phyloP scores from a whole-genome alignment of 2,797 vertebrate genomes.

The Neoniphon sammara region DNA sequence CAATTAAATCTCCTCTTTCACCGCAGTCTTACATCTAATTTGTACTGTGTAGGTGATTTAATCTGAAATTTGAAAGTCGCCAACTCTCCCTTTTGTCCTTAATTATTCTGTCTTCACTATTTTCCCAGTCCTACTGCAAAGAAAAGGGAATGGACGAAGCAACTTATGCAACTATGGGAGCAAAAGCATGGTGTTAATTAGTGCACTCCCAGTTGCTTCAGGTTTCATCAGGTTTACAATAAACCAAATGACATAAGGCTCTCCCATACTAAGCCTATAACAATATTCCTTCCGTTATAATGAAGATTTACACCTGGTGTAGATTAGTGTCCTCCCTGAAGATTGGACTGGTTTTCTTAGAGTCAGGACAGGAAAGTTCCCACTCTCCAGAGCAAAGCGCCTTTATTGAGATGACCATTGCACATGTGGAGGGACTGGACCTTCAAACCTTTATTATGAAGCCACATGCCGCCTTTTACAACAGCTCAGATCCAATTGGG shows the following conservation, averaged over 20 bases:
- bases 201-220: background rate
- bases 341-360: constrained; percentile 1
- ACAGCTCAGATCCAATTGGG: constrained; percentile 17
- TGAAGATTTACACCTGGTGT: constrained; percentile 5
- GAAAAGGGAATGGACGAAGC: background rate
- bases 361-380: background rate
- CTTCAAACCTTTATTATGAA: background rate
- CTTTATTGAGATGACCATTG: constrained; percentile 6
- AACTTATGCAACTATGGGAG: too few species aligned
- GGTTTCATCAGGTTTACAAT: background rate
- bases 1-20: background rate
- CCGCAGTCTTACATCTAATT: background rate
- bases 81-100: too few species aligned
- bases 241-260: constrained; percentile 4
- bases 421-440: background rate
- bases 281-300: background rate
- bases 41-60: background rate
- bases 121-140: background rate
- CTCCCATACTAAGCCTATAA: background rate
- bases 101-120: too few species aligned
- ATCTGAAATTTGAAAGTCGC: too few species aligned
- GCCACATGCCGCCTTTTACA: constrained; percentile 29
- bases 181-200: background rate
- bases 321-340: constrained; percentile 26
- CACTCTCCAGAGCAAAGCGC: background rate